phyloP scores from a whole-genome alignment of 2,888 invertebrate species.

The Mactromeris polynyma region DNA sequence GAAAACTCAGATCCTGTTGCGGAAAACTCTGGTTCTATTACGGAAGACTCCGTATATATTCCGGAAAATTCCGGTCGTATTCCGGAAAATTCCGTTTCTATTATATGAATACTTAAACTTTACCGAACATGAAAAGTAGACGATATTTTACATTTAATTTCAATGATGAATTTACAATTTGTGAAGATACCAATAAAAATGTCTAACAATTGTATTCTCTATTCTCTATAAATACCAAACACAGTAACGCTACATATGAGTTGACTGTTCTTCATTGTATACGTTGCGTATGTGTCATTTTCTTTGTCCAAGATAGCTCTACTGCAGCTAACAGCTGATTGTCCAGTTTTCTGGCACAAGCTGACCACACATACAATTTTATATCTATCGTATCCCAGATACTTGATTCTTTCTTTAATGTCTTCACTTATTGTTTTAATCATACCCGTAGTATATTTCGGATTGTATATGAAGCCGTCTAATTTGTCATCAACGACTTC shows the following conservation, averaged over 20 bases:
- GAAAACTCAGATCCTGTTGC: not conserved
- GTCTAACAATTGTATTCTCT: not conserved
- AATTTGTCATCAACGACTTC: constrained; percentile 70
- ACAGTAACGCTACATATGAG: constrained; percentile 79
- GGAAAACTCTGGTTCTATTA: not conserved
- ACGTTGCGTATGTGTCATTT: constrained; percentile 76
- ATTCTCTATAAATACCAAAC: constrained; percentile 80
- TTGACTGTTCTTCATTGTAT: constrained; percentile 73
- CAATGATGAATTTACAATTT: not conserved
- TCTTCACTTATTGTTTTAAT: constrained; percentile 77
- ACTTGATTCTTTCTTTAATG: constrained; percentile 79
- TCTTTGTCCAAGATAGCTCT: constrained; percentile 78
- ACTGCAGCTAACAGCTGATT: constrained; percentile 71
- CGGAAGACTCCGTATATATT: not conserved
- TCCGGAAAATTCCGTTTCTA: too few species aligned
- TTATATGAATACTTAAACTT: too few species aligned
- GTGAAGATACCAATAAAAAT: not conserved
- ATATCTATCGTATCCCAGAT: constrained; percentile 79
- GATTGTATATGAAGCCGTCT: constrained; percentile 73
- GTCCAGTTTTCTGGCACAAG: constrained; percentile 77
- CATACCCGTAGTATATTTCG: constrained; percentile 74
- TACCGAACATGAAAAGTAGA: too few species aligned
- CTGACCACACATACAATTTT: constrained; percentile 76
- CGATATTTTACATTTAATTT: not conserved
- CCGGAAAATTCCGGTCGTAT: not conserved